These are phyloP conservation scores for Torymus aiolomorphi DNA, from an alignment of 2,888 invertebrate species.

Conservation along the genomic window DNA sequence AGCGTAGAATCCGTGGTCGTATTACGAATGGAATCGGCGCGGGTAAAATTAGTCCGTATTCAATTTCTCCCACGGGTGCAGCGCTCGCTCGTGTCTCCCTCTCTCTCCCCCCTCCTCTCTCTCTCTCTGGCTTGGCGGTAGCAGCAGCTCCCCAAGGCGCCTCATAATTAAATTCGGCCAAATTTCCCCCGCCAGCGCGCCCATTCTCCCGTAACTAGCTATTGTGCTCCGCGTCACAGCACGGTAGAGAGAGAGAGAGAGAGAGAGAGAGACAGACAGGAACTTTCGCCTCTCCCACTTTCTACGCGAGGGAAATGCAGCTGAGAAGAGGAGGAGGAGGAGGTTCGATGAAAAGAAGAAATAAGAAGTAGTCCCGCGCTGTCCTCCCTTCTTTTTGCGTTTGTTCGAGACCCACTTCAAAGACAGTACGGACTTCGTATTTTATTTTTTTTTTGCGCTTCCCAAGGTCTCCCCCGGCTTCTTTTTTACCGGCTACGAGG, in stretches of 20 bases:
- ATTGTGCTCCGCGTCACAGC: conserved; percentile 71
- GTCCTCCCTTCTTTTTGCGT: conserved; percentile 8
- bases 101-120: conserved; percentile 19
- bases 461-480: neutral
- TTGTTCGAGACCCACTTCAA: conserved; percentile 35
- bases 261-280: neutral
- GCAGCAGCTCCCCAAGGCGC: conserved; percentile 71
- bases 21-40: conserved; percentile 67
- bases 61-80: conserved; percentile 73
- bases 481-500: neutral
- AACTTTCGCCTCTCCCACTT: conserved; percentile 64
- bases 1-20: conserved; percentile 54
- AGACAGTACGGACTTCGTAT: neutral
- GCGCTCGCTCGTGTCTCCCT: conserved; percentile 25
- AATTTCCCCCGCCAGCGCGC: conserved; percentile 71
- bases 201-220: conserved; percentile 76
- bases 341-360: conserved; percentile 44
- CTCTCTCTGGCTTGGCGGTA: conserved; percentile 49
- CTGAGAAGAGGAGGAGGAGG: conserved; percentile 5
- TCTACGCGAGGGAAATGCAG: conserved; percentile 56
- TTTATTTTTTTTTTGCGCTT: conserved; percentile 27
- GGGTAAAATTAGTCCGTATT: conserved; percentile 75
- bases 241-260: conserved; percentile 5
- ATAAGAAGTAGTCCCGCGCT: conserved; percentile 24
- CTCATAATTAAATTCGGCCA: conserved; percentile 76